Evolutionary conservation across 1,140 invertebrate genomes (phyloP).

Genomic region (Aphelinus atriplicis): DNA sequence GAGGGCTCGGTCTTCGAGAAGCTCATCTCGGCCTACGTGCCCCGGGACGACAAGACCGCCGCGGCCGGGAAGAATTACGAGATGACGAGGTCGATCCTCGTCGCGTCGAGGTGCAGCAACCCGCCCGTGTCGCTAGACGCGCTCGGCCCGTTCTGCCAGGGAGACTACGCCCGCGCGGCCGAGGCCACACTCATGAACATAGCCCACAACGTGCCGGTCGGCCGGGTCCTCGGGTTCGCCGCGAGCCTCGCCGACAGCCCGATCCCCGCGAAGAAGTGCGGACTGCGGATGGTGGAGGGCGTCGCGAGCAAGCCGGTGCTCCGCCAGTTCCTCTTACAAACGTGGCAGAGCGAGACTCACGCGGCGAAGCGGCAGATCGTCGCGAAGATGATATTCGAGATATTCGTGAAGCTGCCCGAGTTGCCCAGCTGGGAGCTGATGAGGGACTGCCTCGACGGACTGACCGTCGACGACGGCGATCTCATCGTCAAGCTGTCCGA

Average conservation of each 20-base stretch:
- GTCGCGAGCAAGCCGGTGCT: neutral
- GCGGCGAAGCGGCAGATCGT: neutral
- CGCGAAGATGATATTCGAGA: neutral
- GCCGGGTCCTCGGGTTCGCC: neutral
- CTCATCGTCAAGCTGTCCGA: neutral
- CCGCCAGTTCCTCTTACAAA: neutral
- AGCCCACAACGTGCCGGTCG: neutral
- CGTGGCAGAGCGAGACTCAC: neutral
- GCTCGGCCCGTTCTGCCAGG: neutral
- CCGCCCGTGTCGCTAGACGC: neutral
- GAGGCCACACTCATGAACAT: neutral
- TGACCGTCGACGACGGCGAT: neutral
- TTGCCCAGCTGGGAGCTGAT: neutral
- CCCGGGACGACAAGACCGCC: neutral
- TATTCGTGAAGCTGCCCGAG: constrained; percentile 4
- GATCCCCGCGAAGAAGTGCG: neutral
- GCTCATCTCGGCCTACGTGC: neutral
- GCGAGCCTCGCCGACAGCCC: neutral
- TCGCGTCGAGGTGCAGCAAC: neutral
- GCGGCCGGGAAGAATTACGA: neutral
- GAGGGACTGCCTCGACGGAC: neutral
- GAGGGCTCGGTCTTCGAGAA: constrained; percentile 18
- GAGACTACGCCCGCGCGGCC: neutral
- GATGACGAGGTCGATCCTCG: neutral
- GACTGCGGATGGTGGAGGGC: neutral